Conservation (phyloP, 2,888 invertebrate species). For the Drosophila monieri region DNA sequence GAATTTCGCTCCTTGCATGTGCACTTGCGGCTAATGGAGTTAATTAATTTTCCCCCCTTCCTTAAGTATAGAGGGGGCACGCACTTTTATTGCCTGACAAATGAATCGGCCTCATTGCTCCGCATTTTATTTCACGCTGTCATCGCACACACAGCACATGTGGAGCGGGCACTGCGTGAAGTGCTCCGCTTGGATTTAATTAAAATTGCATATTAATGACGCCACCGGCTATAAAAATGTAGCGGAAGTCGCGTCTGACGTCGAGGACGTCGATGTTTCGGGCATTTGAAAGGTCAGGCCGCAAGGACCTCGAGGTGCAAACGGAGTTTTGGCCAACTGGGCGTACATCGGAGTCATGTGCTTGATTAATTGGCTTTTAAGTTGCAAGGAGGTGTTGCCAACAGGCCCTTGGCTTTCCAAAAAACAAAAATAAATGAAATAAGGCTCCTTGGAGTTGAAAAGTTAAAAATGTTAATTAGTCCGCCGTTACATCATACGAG, state of each 20-base stretch:
- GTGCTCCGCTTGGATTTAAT: slow-evolving; percentile 62
- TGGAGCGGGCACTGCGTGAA: slow-evolving; percentile 42
- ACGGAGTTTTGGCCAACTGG: slow-evolving; percentile 44
- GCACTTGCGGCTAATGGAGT: slow-evolving; percentile 52
- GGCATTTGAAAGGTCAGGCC: slow-evolving; percentile 68
- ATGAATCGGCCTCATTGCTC: slow-evolving; percentile 57
- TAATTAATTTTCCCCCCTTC: slow-evolving; percentile 55
- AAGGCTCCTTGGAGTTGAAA: slow-evolving; percentile 13
- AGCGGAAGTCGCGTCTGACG: slow-evolving; percentile 44
- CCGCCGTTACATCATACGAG: slow-evolving; percentile 62
- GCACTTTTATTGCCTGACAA: slow-evolving; percentile 64
- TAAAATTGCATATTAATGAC: slow-evolving; percentile 80
- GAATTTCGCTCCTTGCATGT: slow-evolving; percentile 38
- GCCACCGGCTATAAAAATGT: slow-evolving; percentile 55
- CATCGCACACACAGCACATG: slow-evolving; percentile 47
- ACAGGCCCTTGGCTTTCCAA: slow-evolving; percentile 38
- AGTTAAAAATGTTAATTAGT: slow-evolving; percentile 69
- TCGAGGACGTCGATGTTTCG: slow-evolving; percentile 39
- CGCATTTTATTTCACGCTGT: slow-evolving; percentile 70
- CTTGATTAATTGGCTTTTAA: slow-evolving; percentile 77
- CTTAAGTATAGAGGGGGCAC: slow-evolving; percentile 19
- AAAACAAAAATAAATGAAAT: slow-evolving; percentile 24
- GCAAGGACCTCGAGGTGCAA: slow-evolving; percentile 24
- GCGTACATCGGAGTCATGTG: slow-evolving; percentile 67
- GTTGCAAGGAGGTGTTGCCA: slow-evolving; percentile 69